Evolutionary conservation across 2,888 invertebrate genomes (phyloP).

Genomic region (Hemistola chrysoprasaria): DNA sequence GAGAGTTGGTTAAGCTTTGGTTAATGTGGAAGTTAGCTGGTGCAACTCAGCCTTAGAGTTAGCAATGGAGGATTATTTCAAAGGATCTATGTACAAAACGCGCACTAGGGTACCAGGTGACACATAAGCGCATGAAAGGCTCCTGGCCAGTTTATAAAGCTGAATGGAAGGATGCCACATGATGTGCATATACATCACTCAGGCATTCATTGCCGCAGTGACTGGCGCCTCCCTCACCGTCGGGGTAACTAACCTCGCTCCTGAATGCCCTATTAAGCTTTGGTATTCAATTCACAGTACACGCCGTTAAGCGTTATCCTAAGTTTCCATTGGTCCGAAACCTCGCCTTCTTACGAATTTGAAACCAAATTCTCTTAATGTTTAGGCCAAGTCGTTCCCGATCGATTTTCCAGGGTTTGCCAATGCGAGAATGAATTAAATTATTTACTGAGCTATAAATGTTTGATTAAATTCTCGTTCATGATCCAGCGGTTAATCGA

Average conservation of each 20-base stretch:
- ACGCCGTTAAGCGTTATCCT: constrained; percentile 20
- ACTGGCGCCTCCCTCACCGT: constrained; percentile 46
- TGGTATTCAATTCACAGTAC: constrained; percentile 9
- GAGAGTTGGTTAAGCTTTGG: no score
- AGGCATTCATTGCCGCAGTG: constrained; percentile 63
- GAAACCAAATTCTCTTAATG: constrained; percentile 12
- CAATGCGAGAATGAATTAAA: constrained; percentile 16
- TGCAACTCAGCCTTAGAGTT: no score
- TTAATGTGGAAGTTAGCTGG: no score
- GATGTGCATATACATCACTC: constrained; percentile 59
- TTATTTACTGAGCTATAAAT: constrained; percentile 26
- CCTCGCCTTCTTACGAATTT: constrained; percentile 11
- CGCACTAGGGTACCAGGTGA: constrained; percentile 70
- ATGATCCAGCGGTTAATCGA: constrained; percentile 11
- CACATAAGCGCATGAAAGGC: constrained; percentile 58
- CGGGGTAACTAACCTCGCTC: constrained; percentile 68
- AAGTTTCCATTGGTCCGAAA: constrained; percentile 9
- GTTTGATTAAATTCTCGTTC: constrained; percentile 25
- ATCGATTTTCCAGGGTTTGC: constrained; percentile 21
- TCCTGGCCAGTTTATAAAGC: constrained; percentile 63
- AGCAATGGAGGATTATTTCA: no score
- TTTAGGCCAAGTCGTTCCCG: constrained; percentile 13
- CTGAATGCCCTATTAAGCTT: constrained; percentile 35
- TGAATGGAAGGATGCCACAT: constrained; percentile 56
- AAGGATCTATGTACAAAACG: constrained; percentile 5